These are phyloP conservation scores for Pangasius krempfi DNA, from an alignment of 2,797 vertebrate species.

Conservation along the genomic window DNA sequence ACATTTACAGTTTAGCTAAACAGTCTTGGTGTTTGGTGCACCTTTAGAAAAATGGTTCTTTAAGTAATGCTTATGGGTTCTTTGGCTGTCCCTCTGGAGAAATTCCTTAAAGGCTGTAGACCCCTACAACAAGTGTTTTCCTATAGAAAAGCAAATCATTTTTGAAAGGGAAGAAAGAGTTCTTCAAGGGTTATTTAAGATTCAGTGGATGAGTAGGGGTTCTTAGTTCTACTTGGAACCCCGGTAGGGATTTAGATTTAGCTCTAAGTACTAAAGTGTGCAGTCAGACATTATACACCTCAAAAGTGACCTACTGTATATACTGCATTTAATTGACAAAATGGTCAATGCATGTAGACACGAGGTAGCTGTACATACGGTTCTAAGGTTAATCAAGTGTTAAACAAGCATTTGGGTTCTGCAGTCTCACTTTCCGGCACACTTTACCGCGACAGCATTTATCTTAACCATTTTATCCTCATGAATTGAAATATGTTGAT, in stretches of 20 bases:
- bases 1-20: too few species aligned
- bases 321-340: neutral
- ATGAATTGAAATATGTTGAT: neutral
- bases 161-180: too few species aligned
- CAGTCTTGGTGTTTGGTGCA: too few species aligned
- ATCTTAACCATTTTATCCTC: neutral
- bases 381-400: neutral
- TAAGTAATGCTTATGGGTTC: too few species aligned
- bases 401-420: neutral
- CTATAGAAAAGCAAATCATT: too few species aligned
- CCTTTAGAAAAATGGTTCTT: too few species aligned
- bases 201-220: too few species aligned
- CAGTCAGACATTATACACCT: neutral
- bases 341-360: neutral
- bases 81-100: too few species aligned
- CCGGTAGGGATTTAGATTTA: neutral
- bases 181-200: too few species aligned
- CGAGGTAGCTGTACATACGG: neutral
- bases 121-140: too few species aligned
- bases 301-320: neutral
- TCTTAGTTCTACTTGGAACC: too few species aligned
- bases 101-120: too few species aligned
- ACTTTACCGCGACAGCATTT: neutral
- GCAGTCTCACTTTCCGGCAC: neutral
- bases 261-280: neutral